Evolutionary conservation across 64 coral and sea anemone genomes (phyloP).

Genomic region (Dendrophyllia cribrosa): DNA sequence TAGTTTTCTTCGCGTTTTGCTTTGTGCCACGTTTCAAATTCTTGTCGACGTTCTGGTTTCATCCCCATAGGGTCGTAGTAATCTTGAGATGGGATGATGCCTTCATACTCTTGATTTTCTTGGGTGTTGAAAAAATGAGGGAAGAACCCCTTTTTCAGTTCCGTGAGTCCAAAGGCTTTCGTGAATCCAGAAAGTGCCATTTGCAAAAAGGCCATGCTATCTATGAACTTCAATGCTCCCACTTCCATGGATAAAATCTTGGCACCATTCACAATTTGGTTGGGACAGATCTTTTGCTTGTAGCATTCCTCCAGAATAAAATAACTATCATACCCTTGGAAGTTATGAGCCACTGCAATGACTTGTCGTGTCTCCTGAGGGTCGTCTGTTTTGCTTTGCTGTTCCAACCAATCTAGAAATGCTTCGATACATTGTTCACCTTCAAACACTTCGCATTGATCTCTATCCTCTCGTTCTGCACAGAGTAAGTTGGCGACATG

Average conservation of each 20-base stretch:
- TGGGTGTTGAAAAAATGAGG: conserved; percentile 41
- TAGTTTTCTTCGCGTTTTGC: neutral
- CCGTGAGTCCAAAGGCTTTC: no score
- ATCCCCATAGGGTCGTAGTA: neutral
- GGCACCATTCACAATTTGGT: neutral
- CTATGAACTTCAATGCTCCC: no score
- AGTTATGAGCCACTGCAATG: neutral
- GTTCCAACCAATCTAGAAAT: neutral
- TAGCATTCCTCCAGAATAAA: neutral
- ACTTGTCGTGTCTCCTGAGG: neutral
- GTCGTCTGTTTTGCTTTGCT: neutral
- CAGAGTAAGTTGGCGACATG: neutral
- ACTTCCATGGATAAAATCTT: neutral
- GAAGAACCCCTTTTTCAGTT: conserved; percentile 3
- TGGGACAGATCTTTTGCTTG: neutral
- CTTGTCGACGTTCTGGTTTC: neutral
- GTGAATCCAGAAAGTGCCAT: no score
- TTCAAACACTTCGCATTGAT: neutral
- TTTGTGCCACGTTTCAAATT: neutral
- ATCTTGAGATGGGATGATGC: neutral
- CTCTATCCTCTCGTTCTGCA: neutral
- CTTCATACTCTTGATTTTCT: neutral
- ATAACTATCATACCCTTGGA: neutral
- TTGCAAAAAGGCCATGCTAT: no score
- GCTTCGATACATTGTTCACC: neutral